phyloP scores from a whole-genome alignment of 2,888 invertebrate genomes.

The Papilio protenor region DNA sequence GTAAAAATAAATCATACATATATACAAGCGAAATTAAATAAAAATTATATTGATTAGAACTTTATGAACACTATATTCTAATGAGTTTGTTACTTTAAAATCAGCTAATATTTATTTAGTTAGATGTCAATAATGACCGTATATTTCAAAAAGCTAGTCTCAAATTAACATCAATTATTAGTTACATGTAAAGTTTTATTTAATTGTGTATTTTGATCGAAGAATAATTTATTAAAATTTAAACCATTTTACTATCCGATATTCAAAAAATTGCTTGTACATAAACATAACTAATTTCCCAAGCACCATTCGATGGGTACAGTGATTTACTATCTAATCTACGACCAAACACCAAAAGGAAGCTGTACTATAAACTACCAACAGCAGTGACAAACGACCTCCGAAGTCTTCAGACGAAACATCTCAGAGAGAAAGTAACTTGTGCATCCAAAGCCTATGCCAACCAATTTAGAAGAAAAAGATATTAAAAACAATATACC shows the following conservation, averaged over 20 bases:
- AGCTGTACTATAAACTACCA: constrained; percentile 44
- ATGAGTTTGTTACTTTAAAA: constrained; percentile 26
- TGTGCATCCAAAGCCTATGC: constrained; percentile 50
- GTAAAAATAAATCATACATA: constrained; percentile 40
- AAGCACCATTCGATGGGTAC: constrained; percentile 36
- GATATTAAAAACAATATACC: background rate
- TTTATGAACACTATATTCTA: constrained; percentile 31
- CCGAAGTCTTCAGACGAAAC: constrained; percentile 15
- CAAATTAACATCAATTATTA: constrained; percentile 56
- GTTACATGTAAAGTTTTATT: background rate
- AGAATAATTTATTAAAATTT: background rate
- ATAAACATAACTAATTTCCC: constrained; percentile 19
- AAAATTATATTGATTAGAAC: constrained; percentile 8
- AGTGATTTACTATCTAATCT: constrained; percentile 32
- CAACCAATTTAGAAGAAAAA: constrained; percentile 53
- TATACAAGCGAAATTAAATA: constrained; percentile 36
- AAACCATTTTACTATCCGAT: constrained; percentile 10
- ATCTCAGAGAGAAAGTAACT: constrained; percentile 19
- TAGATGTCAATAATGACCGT: constrained; percentile 59
- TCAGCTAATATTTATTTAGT: constrained; percentile 35
- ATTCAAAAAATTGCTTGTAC: background rate
- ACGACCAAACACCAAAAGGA: constrained; percentile 38
- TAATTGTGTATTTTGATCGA: background rate
- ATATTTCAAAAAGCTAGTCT: constrained; percentile 80
- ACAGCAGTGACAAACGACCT: constrained; percentile 23